Percentiles rank a stretch among this genome's conserved stretches.
phyloP scores from a whole-genome alignment of 2,888 invertebrate species.

The Drosophila mimica region DNA sequence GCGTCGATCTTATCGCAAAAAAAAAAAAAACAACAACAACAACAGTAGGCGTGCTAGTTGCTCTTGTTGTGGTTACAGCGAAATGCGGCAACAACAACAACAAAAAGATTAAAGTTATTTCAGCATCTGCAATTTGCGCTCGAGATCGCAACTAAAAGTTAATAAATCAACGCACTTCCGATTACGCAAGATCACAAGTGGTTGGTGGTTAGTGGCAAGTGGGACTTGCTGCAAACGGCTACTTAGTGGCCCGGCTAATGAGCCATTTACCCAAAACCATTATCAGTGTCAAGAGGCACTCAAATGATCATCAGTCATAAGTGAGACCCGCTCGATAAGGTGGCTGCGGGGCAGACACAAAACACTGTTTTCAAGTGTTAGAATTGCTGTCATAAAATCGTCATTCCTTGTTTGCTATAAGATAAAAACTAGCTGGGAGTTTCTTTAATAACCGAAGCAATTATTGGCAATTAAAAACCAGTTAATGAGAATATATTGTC shows the following conservation, averaged over 20 bases:
- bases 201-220: slow-evolving; percentile 11
- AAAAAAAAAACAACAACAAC: background rate
- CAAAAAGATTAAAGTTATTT: slow-evolving; percentile 1
- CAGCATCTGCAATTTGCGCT: slow-evolving; percentile 39
- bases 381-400: slow-evolving; percentile 31
- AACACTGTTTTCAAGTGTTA: slow-evolving; percentile 21
- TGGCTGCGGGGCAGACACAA: background rate
- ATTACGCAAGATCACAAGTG: slow-evolving; percentile 53
- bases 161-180: slow-evolving; percentile 79
- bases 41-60: slow-evolving; percentile 15
- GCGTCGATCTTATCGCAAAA: slow-evolving; percentile 44
- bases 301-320: slow-evolving; percentile 69
- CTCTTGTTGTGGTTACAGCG: slow-evolving; percentile 13
- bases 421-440: background rate
- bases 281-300: slow-evolving; percentile 74
- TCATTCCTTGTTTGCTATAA: background rate
- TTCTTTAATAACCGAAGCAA: background rate
- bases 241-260: slow-evolving; percentile 63
- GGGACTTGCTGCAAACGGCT: slow-evolving; percentile 36
- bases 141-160: slow-evolving; percentile 45
- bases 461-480: slow-evolving; percentile 7
- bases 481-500: background rate
- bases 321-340: background rate
- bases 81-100: slow-evolving; percentile 26
- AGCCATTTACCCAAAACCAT: slow-evolving; percentile 75